A percentile compares a stretch with the other conserved stretches of the same genome.
These are phyloP conservation scores for Semibalanus balanoides DNA, from an alignment of 1,140 invertebrate species.

Conservation along the genomic window DNA sequence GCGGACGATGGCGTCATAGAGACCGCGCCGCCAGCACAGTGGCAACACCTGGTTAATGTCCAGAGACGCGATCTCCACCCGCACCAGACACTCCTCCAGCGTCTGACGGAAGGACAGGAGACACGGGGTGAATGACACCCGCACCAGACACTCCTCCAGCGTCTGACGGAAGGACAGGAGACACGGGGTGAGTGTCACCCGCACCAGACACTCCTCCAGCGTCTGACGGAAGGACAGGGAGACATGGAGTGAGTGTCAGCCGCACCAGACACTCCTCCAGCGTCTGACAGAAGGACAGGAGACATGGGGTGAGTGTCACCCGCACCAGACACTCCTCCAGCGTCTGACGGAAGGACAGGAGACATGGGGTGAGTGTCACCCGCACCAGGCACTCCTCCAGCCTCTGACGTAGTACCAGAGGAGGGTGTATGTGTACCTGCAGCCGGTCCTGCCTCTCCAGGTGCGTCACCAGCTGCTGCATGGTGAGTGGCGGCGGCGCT, in stretches of 20 bases:
- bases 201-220: constrained; percentile 64
- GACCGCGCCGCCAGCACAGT: constrained; percentile 55
- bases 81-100: constrained; percentile 64
- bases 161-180: constrained; percentile 44
- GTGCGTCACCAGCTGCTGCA: constrained; percentile 41
- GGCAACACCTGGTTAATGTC: constrained; percentile 79
- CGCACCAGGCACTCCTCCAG: constrained; percentile 68
- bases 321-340: constrained; percentile 68
- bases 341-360: constrained; percentile 43
- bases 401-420: no score
- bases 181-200: constrained; percentile 41
- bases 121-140: constrained; percentile 41
- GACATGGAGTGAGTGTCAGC: no score
- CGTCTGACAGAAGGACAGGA: constrained; percentile 41
- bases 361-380: constrained; percentile 39
- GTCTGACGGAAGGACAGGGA: constrained; percentile 43
- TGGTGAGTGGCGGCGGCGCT: constrained; percentile 36
- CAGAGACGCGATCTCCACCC: constrained; percentile 64
- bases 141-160: constrained; percentile 64
- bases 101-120: constrained; percentile 42
- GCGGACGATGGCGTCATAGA: constrained; percentile 79
- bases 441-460: constrained; percentile 57
- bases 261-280: constrained; percentile 68
- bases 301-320: constrained; percentile 39
- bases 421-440: no score